Base-by-base conservation (phyloP, 2,797 vertebrate genomes). In the Calcarius lapponicus region DNA sequence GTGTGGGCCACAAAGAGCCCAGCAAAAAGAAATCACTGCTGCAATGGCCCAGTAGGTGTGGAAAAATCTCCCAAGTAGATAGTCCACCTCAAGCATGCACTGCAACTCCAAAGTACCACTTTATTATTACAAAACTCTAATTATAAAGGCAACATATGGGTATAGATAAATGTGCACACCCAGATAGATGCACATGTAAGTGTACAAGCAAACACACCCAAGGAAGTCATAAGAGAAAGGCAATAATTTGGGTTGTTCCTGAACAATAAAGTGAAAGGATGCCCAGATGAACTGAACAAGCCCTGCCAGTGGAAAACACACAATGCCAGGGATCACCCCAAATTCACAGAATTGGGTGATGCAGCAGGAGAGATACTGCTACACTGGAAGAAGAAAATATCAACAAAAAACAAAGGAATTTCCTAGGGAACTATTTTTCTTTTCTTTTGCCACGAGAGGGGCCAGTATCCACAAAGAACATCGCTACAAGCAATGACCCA, bases 151-250 rank as follows among this genome's bases (percentile, higher is more conserved):
- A 86, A 20, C 10, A 21, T 10, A 45, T 1, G 3, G 10, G 3
- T 45, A 56, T 1, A 51, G 11, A 25, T 60, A 82, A 65, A 56
- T 4, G 5, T 4, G 2, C 32, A n/a, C 13, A n/a, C 3, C 8
- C 28, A 13, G 2, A 57, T 0, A 53, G 26, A 28, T 7, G 25
- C 2, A 31, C 15, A 10, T 3, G 0, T 2, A 56, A 48, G 7
- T 13, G 11, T 16, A 40, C 25, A 42, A 64, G 51, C 17, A 93
- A 80, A 50, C 4, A n/a, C 5, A 81, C 10, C 10, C 4, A 28
- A 45, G 3, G 7, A 58, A 80, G 10, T 22, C 60, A 48, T 6
- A 42, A 28, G 20, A 47, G 6, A 72, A 87, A 17, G 9, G 32
- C 18, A 82, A 15, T 26, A 19, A 13, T 62, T 36, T 7, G 34